A percentile compares a stretch with the other conserved stretches of the same genome.
Conservation (phyloP, 2,797 vertebrate genomes). For the Ptychadena robeensis region DNA sequence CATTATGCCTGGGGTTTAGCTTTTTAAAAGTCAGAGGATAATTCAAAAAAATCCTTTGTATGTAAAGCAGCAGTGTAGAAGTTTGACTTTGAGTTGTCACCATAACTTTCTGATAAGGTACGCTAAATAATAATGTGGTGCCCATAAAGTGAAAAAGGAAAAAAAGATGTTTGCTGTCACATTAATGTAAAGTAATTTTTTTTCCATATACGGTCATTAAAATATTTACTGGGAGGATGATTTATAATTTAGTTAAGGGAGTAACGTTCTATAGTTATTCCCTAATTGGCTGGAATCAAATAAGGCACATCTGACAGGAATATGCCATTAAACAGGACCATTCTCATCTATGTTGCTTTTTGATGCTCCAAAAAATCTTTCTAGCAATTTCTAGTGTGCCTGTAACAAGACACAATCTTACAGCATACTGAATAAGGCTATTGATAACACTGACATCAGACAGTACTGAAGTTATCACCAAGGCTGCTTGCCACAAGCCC, state of each 20-base stretch:
- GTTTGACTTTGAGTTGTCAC: background rate
- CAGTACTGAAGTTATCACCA: slow-evolving; percentile 20
- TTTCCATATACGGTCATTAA: background rate
- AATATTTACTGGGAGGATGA: slow-evolving; percentile 13
- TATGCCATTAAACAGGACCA: background rate
- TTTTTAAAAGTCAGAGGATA: background rate
- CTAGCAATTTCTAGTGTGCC: slow-evolving; percentile 6
- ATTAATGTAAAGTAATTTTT: background rate
- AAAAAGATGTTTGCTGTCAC: background rate
- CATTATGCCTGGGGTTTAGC: background rate
- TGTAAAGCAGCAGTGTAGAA: background rate
- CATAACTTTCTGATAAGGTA: background rate
- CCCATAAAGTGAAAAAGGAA: background rate
- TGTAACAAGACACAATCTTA: background rate
- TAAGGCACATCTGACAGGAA: slow-evolving; percentile 11
- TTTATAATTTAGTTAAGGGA: slow-evolving; percentile 2
- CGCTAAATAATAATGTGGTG: background rate
- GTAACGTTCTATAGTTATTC: background rate
- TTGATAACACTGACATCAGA: slow-evolving; percentile 6
- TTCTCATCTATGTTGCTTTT: slow-evolving; percentile 19
- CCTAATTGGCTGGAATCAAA: slow-evolving; percentile 12
- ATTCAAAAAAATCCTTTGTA: background rate
- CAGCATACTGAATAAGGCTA: background rate
- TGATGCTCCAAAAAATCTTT: slow-evolving; percentile 18
- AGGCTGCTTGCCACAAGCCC: background rate